Conservation (phyloP, 2,797 vertebrate genomes). For the Cynopterus sphinx region DNA sequence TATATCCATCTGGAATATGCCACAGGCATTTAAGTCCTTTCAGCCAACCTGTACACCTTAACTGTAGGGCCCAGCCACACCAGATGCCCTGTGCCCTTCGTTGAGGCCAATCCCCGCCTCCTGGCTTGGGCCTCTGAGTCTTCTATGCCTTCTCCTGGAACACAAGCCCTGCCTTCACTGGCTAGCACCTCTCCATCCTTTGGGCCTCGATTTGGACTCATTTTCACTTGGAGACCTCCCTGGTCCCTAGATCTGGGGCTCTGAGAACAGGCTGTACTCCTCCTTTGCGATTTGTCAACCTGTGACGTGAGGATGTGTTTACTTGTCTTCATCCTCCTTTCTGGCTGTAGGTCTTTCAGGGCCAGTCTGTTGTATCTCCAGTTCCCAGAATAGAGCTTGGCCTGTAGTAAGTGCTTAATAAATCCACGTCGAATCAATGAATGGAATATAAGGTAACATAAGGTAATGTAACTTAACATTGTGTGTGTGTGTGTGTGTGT, state of each 20-base stretch:
- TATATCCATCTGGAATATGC: background rate
- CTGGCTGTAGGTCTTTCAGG: background rate
- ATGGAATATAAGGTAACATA: background rate
- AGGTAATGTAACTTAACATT: background rate
- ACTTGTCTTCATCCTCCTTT: background rate
- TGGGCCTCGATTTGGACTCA: background rate
- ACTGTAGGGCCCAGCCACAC: background rate
- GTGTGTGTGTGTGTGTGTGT: background rate
- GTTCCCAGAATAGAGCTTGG: background rate
- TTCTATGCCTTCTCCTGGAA: background rate
- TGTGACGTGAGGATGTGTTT: background rate
- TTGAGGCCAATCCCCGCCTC: background rate
- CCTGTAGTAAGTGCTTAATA: background rate
- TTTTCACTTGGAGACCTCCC: background rate
- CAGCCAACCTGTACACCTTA: fast-evolving
- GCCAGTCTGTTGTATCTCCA: background rate
- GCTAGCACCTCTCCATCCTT: background rate
- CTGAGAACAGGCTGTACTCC: background rate
- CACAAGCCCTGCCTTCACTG: background rate
- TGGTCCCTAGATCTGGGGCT: background rate
- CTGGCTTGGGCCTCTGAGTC: background rate
- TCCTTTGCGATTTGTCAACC: background rate
- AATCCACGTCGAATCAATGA: background rate
- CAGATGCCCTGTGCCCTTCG: background rate
- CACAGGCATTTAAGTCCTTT: background rate